A percentile compares a stretch with the other conserved stretches of the same genome.
phyloP scores from a whole-genome alignment of 2,113 vertebrate species.

The Rhinogobius similis region DNA sequence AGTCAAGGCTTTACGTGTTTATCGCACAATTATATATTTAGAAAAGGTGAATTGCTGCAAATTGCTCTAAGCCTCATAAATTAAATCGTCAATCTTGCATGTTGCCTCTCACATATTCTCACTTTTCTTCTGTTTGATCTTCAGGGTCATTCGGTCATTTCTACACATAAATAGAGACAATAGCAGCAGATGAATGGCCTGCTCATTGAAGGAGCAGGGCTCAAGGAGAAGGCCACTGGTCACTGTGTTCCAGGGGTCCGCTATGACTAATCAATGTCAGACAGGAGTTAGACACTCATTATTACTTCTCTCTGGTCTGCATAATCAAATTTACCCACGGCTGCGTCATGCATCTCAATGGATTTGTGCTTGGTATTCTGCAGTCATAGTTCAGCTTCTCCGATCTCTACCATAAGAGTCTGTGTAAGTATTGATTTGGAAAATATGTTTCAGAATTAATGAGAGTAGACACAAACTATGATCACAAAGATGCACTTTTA shows the following conservation, averaged over 20 bases:
- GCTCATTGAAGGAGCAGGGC: slow-evolving; percentile 22
- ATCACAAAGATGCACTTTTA: too few relatives aligned
- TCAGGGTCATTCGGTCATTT: slow-evolving; percentile 23
- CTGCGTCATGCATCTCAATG: slow-evolving; percentile 28
- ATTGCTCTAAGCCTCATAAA: background rate
- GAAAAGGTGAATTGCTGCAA: too few relatives aligned
- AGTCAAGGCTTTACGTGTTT: background rate
- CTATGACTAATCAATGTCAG: slow-evolving; percentile 64
- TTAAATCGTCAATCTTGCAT: background rate
- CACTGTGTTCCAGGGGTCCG: slow-evolving; percentile 53
- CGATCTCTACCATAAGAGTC: background rate
- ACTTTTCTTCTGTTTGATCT: slow-evolving; percentile 15
- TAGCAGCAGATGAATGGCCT: slow-evolving; percentile 32
- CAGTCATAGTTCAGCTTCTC: background rate
- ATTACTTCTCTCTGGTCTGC: slow-evolving; percentile 36
- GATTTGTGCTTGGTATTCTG: background rate
- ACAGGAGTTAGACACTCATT: slow-evolving; percentile 48
- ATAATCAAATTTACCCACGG: slow-evolving; percentile 24
- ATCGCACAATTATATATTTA: too few relatives aligned
- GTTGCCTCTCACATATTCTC: background rate
- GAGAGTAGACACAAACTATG: too few relatives aligned
- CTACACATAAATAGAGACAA: slow-evolving; percentile 38
- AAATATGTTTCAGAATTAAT: too few relatives aligned
- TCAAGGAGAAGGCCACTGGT: slow-evolving; percentile 18
- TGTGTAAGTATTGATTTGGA: background rate